A percentile compares a stretch with the other conserved stretches of the same genome.
Evolutionary conservation across 1,140 invertebrate genomes (phyloP).

Genomic region (Pantala flavescens): DNA sequence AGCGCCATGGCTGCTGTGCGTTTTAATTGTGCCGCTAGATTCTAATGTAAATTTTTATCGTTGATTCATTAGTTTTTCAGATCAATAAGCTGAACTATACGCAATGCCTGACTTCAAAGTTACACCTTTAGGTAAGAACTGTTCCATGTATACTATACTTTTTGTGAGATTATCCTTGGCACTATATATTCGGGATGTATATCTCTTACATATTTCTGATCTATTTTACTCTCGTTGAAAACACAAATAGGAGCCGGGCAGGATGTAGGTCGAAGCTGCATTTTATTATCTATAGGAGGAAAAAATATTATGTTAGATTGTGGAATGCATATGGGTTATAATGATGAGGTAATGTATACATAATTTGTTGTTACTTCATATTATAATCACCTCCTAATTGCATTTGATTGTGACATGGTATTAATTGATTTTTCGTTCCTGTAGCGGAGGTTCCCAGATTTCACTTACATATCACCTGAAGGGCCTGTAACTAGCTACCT

Average conservation of each 20-base stretch:
- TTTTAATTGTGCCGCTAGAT: no score
- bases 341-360: constrained; percentile 62
- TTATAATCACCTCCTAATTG: background rate
- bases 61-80: no score
- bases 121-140: constrained; percentile 58
- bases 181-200: constrained; percentile 13
- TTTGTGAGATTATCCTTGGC: background rate
- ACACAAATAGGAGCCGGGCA: constrained; percentile 61
- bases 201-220: constrained; percentile 7
- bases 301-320: constrained; percentile 99
- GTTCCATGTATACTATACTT: background rate
- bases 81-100: background rate
- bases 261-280: constrained; percentile 97
- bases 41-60: no score
- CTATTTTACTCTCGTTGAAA: no score
- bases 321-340: constrained; percentile 99
- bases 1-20: no score
- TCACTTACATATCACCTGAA: constrained; percentile 83
- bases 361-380: no score
- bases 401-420: constrained; percentile 15
- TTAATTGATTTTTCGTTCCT: constrained; percentile 26
- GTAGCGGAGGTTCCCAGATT: constrained; percentile 91
- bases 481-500: constrained; percentile 85
- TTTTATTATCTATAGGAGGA: constrained; percentile 89
- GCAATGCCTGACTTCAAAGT: constrained; percentile 85